Base-by-base conservation (phyloP, 1,140 invertebrate genomes). In the Caenorhabditis tropicalis region DNA sequence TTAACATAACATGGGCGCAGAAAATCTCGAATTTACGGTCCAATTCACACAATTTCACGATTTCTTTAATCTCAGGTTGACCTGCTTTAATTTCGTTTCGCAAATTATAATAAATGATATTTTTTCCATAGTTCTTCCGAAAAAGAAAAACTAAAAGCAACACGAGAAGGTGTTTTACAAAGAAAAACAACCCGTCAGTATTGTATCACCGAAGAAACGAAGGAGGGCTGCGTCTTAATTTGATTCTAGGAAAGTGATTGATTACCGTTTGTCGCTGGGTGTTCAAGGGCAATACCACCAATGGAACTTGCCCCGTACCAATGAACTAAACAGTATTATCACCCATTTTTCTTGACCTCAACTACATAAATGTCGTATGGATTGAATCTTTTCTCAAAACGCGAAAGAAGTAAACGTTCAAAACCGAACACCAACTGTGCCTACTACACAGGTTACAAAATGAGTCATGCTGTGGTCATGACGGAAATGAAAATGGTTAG, bases 31-130 rank as follows among this genome's bases (percentile, higher is more conserved):
- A 31, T 74, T 74, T 74, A 74, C 65, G 65, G 65, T 74, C 36
- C n/a, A 74, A 74, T 74, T 74, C 65, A 74, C 65, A 74, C 65
- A 74, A 74, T 74, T 74, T 74, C 65, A 39, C 65, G 36, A 74
- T 46, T 74, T 74, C n/a, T 74, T 36, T 74, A 74, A 74, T 74
- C 65, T 74, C 65, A 74, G 36, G 33, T 74, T 74, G 65, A 74
- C 65, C 65, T 74, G 65, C 65, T 74, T 74, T 74, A 9, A 43
- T 36, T 9, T 33, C 24, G 19, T 19, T 36, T 46, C 60, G 36
- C 16, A 24, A 74, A 74, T 74, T 74, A 43, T 74, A 24, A 74
- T 65, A 65, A 65, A 65, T 33, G 0, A 2, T 36, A 36, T n/a
- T 6, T 36, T 21, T 36, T 36, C n/a, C 7, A 16, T n/a, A n/a